Percentiles rank a stretch among this genome's conserved stretches.
These are phyloP conservation scores for Elymnias hypermnestra DNA, from an alignment of 1,140 invertebrate species.

Conservation along the genomic window DNA sequence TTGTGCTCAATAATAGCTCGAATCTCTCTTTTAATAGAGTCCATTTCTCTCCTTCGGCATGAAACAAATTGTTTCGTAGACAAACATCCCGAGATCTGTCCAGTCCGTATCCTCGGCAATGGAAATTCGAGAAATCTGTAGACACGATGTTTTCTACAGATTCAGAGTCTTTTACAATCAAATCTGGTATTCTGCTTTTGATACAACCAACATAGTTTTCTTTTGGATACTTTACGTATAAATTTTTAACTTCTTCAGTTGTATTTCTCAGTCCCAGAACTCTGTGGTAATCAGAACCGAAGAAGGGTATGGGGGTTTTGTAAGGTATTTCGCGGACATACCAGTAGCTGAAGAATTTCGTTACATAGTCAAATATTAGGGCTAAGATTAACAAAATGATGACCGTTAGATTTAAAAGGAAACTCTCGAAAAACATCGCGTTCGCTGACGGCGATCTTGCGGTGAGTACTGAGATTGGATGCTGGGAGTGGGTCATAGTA, in stretches of 20 bases:
- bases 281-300: conserved; percentile 59
- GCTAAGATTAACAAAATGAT: conserved; percentile 44
- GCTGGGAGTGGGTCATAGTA: conserved; percentile 51
- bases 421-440: conserved; percentile 70
- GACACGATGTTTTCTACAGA: conserved; percentile 75
- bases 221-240: conserved; percentile 42
- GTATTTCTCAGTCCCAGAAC: conserved; percentile 46
- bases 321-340: conserved; percentile 59
- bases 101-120: conserved; percentile 62
- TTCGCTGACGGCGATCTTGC: conserved; percentile 36
- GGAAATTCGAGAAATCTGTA: conserved; percentile 76
- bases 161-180: conserved; percentile 77
- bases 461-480: conserved; percentile 39
- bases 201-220: conserved; percentile 67
- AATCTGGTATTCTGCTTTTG: conserved; percentile 69
- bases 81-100: conserved; percentile 70
- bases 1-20: conserved; percentile 49
- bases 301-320: conserved; percentile 50
- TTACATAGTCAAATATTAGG: conserved; percentile 59
- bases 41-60: conserved; percentile 67
- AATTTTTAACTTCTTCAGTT: conserved; percentile 47
- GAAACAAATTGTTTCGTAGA: conserved; percentile 72
- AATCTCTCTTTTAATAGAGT: conserved; percentile 47
- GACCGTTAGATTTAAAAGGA: conserved; percentile 49
- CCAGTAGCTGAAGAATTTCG: conserved; percentile 70